Base-by-base conservation (phyloP, 2,113 vertebrate species). In the Apus apus region DNA sequence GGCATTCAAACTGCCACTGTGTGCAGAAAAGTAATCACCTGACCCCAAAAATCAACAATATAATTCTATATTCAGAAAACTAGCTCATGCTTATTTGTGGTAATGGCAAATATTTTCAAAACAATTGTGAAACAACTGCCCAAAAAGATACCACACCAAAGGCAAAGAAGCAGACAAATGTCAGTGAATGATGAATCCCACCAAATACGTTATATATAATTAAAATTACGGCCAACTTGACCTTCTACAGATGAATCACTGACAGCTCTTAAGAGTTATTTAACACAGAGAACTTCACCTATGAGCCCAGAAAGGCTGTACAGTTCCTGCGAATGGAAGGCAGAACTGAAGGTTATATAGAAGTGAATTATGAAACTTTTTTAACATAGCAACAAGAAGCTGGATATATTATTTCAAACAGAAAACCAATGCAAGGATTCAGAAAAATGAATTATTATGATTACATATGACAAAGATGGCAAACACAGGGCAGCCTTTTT, bases 31-130 rank as follows among this genome's bases (percentile, higher is more conserved):
- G 29, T 18, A 74, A 62, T 58, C 43, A 62, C 3, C 8, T 32
- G 4, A 23, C 3, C 34, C 2, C 1, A 0, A n/a, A 46, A 73
- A 54, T 58, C 32, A 66, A 22, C 22, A 62, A 29, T 27, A 15
- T 29, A n/a, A 50, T 68, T 85, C 8, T 23, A 10, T 56, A 51
- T 11, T 23, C 12, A 67, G 64, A 36, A n/a, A 11, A 46, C 45
- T 73, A 51, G 27, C 13, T 73, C 30, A 34, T 30, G 21, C 4
- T 74, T 80, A 50, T 51, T 68, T 87, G 53, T 43, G 12, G 10
- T 20, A 74, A 45, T 27, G 15, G 43, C 23, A 7, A 61, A 15
- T 57, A 48, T 65, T 89, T 90, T 71, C 34, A 71, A 78, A 79
- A 36, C 14, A 60, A 10, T 14, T 77, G 65, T 1, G 3, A 86